Conservation (phyloP, 2,113 vertebrate genomes). For the Dunckerocampus dactyliophorus region DNA sequence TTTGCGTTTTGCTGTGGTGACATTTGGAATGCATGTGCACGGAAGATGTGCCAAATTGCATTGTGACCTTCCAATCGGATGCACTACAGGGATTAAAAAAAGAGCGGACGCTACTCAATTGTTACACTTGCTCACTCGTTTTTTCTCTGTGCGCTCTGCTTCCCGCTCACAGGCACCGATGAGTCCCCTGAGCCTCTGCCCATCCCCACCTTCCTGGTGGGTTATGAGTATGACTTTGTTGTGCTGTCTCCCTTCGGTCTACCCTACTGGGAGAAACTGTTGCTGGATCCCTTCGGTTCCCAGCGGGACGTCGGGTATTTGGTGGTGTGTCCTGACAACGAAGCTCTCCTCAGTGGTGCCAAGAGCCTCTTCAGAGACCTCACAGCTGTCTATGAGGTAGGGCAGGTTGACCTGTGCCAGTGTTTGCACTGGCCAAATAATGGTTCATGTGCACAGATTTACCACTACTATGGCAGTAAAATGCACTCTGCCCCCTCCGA, state of each 20-base stretch:
- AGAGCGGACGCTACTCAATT: neutral
- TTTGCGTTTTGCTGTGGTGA: too few species aligned
- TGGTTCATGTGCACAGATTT: neutral
- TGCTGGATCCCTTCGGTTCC: constrained; percentile 94
- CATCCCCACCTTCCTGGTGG: constrained; percentile 96
- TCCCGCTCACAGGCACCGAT: constrained; percentile 83
- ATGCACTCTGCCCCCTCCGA: too few species aligned
- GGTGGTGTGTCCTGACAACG: constrained; percentile 95
- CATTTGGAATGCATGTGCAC: too few species aligned
- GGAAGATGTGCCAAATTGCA: constrained; percentile 21
- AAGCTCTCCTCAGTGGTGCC: constrained; percentile 92
- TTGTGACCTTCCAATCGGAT: constrained; percentile 27
- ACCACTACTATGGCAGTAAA: too few species aligned
- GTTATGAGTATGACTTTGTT: constrained; percentile 96
- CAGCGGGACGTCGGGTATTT: constrained; percentile 96
- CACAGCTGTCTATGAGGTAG: constrained; percentile 94
- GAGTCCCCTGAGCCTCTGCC: constrained; percentile 98
- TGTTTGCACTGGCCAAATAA: neutral
- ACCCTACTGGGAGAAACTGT: constrained; percentile 97
- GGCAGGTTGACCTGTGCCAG: neutral
- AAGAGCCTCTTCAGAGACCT: constrained; percentile 96
- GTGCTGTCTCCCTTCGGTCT: constrained; percentile 96
- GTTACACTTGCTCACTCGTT: constrained; percentile 16
- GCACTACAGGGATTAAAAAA: constrained; percentile 1
- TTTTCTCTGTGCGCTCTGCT: neutral